A percentile compares a stretch with the other conserved stretches of the same genome.
phyloP scores from a whole-genome alignment of 2,797 vertebrate genomes.

The Momotus momota region DNA sequence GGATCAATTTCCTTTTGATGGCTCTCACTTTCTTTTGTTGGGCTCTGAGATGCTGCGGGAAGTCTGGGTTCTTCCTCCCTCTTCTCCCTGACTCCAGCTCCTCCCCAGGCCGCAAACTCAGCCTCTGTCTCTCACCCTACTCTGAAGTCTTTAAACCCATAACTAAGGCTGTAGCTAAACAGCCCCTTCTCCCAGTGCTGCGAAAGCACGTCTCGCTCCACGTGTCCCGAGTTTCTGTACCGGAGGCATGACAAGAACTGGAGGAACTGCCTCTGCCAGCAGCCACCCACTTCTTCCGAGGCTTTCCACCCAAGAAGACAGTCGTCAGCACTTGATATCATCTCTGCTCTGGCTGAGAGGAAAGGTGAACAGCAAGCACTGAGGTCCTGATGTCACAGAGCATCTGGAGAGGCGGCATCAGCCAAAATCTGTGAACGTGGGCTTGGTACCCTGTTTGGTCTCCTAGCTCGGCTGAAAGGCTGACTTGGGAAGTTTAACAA shows the following conservation, averaged over 20 bases:
- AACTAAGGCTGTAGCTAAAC: not conserved
- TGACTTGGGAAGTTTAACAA: not conserved
- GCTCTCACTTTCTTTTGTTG: not conserved
- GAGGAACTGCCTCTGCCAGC: not conserved
- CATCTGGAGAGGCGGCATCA: not conserved
- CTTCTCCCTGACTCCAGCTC: not conserved
- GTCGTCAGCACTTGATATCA: accelerated
- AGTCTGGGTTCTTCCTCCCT: not conserved
- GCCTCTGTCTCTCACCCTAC: not conserved
- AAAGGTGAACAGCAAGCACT: not conserved
- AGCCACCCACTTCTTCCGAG: not conserved
- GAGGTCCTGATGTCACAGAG: accelerated
- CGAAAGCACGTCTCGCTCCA: accelerated
- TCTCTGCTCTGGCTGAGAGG: not conserved
- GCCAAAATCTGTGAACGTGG: not conserved
- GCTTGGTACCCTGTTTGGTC: not conserved
- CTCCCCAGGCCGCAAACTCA: not conserved
- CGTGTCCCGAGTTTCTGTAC: accelerated
- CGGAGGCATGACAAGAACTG: not conserved
- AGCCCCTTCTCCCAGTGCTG: not conserved
- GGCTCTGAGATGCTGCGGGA: not conserved
- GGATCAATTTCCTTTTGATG: not conserved
- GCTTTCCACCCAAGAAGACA: not conserved
- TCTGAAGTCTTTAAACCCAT: not conserved
- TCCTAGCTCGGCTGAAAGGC: not conserved